Evolutionary conservation across 2,797 vertebrate species (phyloP), one percentile per base, ranked within the genome.

Genomic region (Ataeniobius toweri): DNA sequence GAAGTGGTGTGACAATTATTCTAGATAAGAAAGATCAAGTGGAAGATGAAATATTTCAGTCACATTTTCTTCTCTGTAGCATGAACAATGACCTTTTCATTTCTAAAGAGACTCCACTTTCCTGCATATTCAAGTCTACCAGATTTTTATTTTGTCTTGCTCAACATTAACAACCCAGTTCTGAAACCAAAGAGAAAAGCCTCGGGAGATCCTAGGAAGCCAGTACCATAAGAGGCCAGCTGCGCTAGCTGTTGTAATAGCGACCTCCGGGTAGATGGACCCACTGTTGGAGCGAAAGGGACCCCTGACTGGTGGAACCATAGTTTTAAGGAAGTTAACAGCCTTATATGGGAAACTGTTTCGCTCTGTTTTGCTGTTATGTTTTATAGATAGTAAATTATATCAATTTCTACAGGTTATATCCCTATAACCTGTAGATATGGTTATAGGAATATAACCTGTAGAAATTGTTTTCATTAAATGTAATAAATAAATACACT

Each of bases 1-100:
- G 78, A 89, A 90, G 81, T 90, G 80, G 39, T 77, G 56, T 80
- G 83, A 81, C 41, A 83, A 79, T 80, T 72, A 80, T 76, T 80
- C 36, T 69, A 36, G 24, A 58, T 14, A 56, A 46, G 14, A 46
- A 73, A 59, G n/a, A 48, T 81, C 18, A 75, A 20, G 63, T 53
- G 44, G 61, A 61, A n/a, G 16, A 56, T 71, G 26, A 16, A 58
- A 14, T 31, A 46, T n/a, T 46, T 69, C 10, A 44, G 6, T 44
- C 4, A 69, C 67, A 69, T n/a, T n/a, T 44, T 44, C 36, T 9
- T 46, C 5, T 9, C 22, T 69, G 24, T 67, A 41, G 13, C 5
- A 44, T 26, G 39, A n/a, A 68, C 8, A 56, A 56, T 6, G 6
- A 8, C 24, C 8, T 13, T 24, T 67, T 44, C 39, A n/a, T 44